phyloP scores from a whole-genome alignment of 2,888 invertebrate genomes.

The Polydesmus complanatus region DNA sequence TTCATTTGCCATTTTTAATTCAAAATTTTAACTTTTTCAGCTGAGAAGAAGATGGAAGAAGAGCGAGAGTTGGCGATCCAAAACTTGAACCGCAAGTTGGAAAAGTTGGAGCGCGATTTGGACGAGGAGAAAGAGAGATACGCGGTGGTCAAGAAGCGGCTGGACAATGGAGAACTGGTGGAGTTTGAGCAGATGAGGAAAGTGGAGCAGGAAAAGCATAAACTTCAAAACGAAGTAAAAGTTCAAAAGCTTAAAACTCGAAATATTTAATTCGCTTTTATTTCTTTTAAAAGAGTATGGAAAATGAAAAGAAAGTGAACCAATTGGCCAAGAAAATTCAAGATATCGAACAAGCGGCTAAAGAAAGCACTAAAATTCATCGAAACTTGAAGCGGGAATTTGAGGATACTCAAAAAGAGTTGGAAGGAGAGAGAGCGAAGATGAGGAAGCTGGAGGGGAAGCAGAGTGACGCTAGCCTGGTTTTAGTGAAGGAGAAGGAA shows the following conservation, averaged over 20 bases:
- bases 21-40: not conserved
- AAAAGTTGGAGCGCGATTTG: slow-evolving; percentile 44
- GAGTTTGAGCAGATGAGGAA: slow-evolving; percentile 17
- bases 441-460: slow-evolving; percentile 24
- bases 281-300: slow-evolving; percentile 39
- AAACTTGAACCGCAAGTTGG: slow-evolving; percentile 46
- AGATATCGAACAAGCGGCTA: slow-evolving; percentile 30
- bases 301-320: slow-evolving; percentile 52
- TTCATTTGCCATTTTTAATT: too few species aligned
- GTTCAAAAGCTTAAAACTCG: not conserved
- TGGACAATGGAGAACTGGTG: slow-evolving; percentile 15
- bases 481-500: slow-evolving; percentile 27
- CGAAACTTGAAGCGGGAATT: slow-evolving; percentile 12
- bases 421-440: slow-evolving; percentile 25
- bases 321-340: slow-evolving; percentile 42
- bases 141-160: slow-evolving; percentile 42
- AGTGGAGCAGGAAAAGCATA: slow-evolving; percentile 42
- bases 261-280: slow-evolving; percentile 2
- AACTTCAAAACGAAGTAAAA: slow-evolving; percentile 44
- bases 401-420: slow-evolving; percentile 18
- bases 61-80: slow-evolving; percentile 38
- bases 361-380: slow-evolving; percentile 18
- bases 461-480: slow-evolving; percentile 26
- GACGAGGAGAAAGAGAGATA: slow-evolving; percentile 44
- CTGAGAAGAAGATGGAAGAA: not conserved